A percentile compares a stretch with the other conserved stretches of the same genome.
Conservation (phyloP, 2,797 vertebrate genomes). For the Muscicapa striata region DNA sequence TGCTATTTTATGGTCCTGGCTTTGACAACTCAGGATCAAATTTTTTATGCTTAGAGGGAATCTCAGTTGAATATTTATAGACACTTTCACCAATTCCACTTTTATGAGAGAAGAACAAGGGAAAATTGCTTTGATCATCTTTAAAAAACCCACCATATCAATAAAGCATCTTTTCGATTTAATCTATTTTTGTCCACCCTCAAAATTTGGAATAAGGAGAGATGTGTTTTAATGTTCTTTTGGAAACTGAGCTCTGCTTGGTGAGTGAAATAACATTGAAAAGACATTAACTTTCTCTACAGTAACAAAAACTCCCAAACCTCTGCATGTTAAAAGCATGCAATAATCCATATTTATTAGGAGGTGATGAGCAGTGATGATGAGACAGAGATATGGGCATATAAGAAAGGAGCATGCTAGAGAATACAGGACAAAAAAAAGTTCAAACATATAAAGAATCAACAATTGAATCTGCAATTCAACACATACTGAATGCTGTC, state of each 20-base stretch:
- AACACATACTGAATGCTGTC: background rate
- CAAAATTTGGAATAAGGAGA: background rate
- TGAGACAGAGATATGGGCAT: background rate
- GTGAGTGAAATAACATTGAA: background rate
- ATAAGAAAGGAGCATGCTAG: background rate
- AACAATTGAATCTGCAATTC: background rate
- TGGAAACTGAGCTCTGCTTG: background rate
- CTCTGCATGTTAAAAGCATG: background rate
- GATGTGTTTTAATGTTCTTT: background rate
- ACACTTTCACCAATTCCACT: background rate
- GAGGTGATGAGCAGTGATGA: background rate
- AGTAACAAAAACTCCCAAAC: background rate
- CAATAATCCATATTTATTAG: background rate
- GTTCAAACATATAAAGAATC: too few species aligned
- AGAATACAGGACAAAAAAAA: background rate
- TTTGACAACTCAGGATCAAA: background rate
- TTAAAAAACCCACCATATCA: accelerated
- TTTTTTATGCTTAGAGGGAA: background rate
- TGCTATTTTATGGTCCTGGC: background rate
- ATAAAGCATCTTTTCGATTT: background rate
- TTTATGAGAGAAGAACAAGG: background rate
- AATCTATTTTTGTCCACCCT: background rate
- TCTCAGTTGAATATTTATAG: background rate
- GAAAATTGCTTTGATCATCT: background rate
- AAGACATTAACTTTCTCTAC: background rate